Percentiles rank a stretch among this genome's conserved stretches.
phyloP scores from a whole-genome alignment of 2,888 invertebrate genomes.

The Ormyrus pomaceus region DNA sequence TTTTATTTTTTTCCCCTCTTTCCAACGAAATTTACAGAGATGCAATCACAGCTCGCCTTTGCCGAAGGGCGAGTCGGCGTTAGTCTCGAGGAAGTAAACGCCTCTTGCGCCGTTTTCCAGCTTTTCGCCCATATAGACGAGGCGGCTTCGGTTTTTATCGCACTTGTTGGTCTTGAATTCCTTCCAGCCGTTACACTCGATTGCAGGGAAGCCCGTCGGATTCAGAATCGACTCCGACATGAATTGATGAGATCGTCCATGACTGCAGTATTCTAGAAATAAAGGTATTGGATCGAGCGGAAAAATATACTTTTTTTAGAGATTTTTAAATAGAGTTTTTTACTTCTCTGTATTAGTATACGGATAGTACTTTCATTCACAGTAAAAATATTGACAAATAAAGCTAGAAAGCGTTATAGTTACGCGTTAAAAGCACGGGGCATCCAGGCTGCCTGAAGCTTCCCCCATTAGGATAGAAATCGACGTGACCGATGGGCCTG shows the following conservation, averaged over 20 bases:
- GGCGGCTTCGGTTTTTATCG: conserved; percentile 56
- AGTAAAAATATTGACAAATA: neutral
- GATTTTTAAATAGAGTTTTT: neutral
- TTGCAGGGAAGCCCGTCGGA: conserved; percentile 77
- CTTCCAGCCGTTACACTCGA: conserved; percentile 78
- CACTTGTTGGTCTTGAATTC: conserved; percentile 76
- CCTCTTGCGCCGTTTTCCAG: conserved; percentile 75
- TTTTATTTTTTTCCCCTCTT: conserved; percentile 9
- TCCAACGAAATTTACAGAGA: neutral
- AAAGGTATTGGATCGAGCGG: too few relatives aligned
- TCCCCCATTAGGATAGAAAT: conserved; percentile 87
- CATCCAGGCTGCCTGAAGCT: conserved; percentile 83
- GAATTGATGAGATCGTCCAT: conserved; percentile 80
- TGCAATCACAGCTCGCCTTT: conserved; percentile 65
- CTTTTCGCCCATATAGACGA: conserved; percentile 79
- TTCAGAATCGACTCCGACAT: conserved; percentile 82
- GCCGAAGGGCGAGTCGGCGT: conserved; percentile 78
- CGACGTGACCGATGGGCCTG: conserved; percentile 82
- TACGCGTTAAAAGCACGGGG: conserved; percentile 72
- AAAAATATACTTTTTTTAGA: neutral
- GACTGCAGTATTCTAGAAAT: conserved; percentile 82
- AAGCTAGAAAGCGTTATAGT: conserved; percentile 21
- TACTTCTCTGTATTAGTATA: neutral
- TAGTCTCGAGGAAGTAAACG: conserved; percentile 80
- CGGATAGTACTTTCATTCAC: too few relatives aligned